A percentile compares a stretch with the other conserved stretches of the same genome.
Conservation (phyloP, 1,140 invertebrate species). For the Hypsibius dujardini region DNA sequence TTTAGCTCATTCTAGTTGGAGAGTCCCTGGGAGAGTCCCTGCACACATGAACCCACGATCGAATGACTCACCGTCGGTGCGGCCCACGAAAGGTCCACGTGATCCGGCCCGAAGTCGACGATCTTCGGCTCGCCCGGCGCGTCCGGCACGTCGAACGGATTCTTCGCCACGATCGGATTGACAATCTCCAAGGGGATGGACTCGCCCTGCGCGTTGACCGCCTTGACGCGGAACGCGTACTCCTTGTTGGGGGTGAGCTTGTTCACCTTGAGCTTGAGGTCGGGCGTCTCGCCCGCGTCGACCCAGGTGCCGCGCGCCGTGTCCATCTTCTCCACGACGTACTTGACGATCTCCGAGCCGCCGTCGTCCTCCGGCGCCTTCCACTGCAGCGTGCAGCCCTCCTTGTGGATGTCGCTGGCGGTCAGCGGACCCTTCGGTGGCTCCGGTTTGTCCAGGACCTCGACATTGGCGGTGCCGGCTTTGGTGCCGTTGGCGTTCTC, state of each 20-base stretch:
- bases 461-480: constrained; percentile 63
- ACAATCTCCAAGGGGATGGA: constrained; percentile 70
- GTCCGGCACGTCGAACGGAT: constrained; percentile 79
- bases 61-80: constrained; percentile 39
- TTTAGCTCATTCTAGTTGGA: too few relatives aligned
- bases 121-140: constrained; percentile 71
- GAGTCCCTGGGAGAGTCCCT: too few relatives aligned
- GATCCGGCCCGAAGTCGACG: constrained; percentile 78
- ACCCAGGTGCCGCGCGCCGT: constrained; percentile 81
- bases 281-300: constrained; percentile 68
- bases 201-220: constrained; percentile 83
- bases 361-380: constrained; percentile 66
- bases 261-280: constrained; percentile 59
- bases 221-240: constrained; percentile 67
- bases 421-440: constrained; percentile 67
- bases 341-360: constrained; percentile 81
- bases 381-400: constrained; percentile 68
- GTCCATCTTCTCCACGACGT: constrained; percentile 93
- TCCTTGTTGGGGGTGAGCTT: constrained; percentile 78
- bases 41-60: too few relatives aligned
- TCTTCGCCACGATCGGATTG: constrained; percentile 73
- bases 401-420: constrained; percentile 66
- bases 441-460: constrained; percentile 67
- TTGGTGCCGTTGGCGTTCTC: constrained; percentile 64
- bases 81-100: constrained; percentile 74